Evolutionary conservation across 2,888 invertebrate species (phyloP).

Genomic region (Aspidiotus destructor): DNA sequence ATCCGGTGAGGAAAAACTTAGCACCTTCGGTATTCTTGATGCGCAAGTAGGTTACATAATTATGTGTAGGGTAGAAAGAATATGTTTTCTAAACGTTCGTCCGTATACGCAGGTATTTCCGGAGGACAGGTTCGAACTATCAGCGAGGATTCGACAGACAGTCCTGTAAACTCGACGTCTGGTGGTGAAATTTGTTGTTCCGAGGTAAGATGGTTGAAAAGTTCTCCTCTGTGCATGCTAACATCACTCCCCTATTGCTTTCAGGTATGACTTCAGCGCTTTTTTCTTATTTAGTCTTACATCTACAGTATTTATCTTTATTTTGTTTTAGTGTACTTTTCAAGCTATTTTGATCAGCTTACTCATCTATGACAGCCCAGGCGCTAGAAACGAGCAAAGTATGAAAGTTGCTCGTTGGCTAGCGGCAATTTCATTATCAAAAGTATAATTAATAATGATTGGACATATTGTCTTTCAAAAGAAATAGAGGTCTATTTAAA

Average conservation of each 20-base stretch:
- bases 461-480: too few relatives aligned
- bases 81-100: too few relatives aligned
- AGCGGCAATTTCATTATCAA: too few relatives aligned
- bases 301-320: constrained; percentile 12
- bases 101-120: constrained; percentile 13
- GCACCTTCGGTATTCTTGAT: too few relatives aligned
- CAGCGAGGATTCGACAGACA: constrained; percentile 29
- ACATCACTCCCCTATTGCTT: constrained; percentile 32
- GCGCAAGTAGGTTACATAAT: too few relatives aligned
- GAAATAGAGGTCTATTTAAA: too few relatives aligned
- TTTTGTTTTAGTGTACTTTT: background rate
- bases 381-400: too few relatives aligned
- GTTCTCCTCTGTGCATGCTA: constrained; percentile 32
- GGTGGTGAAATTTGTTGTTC: constrained; percentile 31
- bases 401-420: too few relatives aligned
- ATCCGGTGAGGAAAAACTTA: background rate
- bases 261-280: constrained; percentile 29
- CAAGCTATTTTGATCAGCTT: background rate
- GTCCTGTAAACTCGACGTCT: constrained; percentile 22
- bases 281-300: constrained; percentile 5
- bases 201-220: constrained; percentile 33
- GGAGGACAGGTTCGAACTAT: constrained; percentile 26
- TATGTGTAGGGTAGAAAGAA: too few relatives aligned
- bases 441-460: too few relatives aligned
- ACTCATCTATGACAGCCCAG: background rate